phyloP scores from a whole-genome alignment of 2,797 vertebrate genomes.

The Cuniculus paca region DNA sequence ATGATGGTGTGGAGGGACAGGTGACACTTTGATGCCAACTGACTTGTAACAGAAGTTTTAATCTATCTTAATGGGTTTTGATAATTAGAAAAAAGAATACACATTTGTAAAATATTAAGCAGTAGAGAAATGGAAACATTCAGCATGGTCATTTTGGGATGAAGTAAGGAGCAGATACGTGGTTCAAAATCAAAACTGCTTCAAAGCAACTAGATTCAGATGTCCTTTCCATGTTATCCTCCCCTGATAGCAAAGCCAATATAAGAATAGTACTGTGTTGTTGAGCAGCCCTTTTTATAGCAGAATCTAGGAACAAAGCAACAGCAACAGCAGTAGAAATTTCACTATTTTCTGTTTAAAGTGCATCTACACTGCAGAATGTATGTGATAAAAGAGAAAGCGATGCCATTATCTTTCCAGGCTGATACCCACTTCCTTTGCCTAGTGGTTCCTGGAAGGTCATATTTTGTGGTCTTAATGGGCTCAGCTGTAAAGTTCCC shows the following conservation, averaged over 20 bases:
- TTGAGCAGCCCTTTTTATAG: neutral
- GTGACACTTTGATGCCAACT: neutral
- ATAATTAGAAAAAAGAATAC: constrained; percentile 55
- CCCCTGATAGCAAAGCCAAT: neutral
- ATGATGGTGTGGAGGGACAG: neutral
- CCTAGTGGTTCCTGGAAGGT: neutral
- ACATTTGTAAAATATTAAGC: constrained; percentile 53
- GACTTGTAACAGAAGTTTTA: constrained; percentile 61
- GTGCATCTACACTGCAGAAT: neutral
- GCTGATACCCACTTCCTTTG: neutral
- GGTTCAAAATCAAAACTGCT: constrained; percentile 28
- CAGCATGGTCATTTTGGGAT: neutral
- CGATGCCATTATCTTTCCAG: neutral
- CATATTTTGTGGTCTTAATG: neutral
- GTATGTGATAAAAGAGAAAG: neutral
- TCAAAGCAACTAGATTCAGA: neutral
- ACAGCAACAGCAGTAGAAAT: neutral
- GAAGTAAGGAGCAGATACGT: neutral
- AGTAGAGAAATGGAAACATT: constrained; percentile 39
- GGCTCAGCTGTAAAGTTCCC: neutral
- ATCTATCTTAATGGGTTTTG: neutral
- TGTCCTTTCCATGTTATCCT: neutral
- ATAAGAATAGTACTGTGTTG: neutral
- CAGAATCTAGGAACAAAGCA: neutral
- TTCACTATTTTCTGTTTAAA: constrained; percentile 27